Base-by-base conservation (phyloP, 2,797 vertebrate species). In the Oryzias sinensis region DNA sequence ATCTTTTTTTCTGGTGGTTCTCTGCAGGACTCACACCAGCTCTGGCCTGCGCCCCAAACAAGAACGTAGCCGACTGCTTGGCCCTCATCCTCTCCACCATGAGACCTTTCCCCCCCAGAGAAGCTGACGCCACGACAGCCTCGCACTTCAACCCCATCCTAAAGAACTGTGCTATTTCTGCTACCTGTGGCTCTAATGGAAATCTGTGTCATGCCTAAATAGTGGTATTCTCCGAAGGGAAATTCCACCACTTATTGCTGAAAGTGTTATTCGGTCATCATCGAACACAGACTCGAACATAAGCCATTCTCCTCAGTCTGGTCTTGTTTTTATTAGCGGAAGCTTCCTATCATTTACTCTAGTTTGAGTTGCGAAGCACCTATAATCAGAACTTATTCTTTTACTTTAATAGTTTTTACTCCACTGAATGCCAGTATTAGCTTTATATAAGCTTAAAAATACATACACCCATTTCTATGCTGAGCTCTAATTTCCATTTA, bases 81-180 rank as follows among this genome's bases (percentile, higher is more conserved):
- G 94, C 97, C 86, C 90, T 98, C 80, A 98, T 99, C 90, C 95
- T 99, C 66, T 97, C 97, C 91, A 98, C 95, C 89, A 99, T 98
- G 97, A 98, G 95, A 94, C 95, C 94, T 93, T 97, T 96, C 89
- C 93, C 96, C 69, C 93, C 95, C 76, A 95, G 93, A 90, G 96
- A 97, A 77, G 84, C 93, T 18, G 49, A 68, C 5, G 5, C 49
- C 0, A 54, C 60, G 5, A 70, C 91, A 8, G 44, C 75, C 24
- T 73, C 94, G 71, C 91, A 91, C 78, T 97, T 96, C 88, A 92
- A 93, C 91, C 90, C 95, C 89, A 93, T 92, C 89, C 90, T 96
- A 81, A 96, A 96, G 88, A 95, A 96, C 91, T 98, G 95, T 63
- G 80, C 93, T 81, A 95, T 95, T 1, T 89, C 92, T 14, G 92